A percentile compares a stretch with the other conserved stretches of the same genome.
These are phyloP conservation scores for Lithobates pipiens DNA, from an alignment of 2,797 vertebrate genomes.

Conservation along the genomic window DNA sequence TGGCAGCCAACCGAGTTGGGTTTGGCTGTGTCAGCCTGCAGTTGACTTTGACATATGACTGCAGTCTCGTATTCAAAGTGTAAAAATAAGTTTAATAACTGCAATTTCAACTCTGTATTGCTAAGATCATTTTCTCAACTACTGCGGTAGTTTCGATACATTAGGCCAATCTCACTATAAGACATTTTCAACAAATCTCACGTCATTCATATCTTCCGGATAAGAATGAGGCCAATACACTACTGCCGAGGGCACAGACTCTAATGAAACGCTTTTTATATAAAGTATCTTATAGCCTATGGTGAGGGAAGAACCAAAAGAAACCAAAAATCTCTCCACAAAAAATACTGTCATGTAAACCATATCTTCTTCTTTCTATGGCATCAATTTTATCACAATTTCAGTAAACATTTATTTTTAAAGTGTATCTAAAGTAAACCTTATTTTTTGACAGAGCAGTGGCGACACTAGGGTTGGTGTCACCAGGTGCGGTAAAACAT, in stretches of 20 bases:
- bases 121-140: slow-evolving; percentile 18
- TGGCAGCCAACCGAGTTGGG: slow-evolving; percentile 37
- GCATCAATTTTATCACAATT: too few species aligned
- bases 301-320: too few species aligned
- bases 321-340: too few species aligned
- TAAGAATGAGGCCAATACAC: background rate
- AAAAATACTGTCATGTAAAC: too few species aligned
- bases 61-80: slow-evolving; percentile 32
- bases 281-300: background rate
- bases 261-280: background rate
- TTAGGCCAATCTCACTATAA: background rate
- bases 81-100: slow-evolving; percentile 48
- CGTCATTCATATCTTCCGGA: background rate
- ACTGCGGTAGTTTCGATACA: background rate
- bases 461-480: too few species aligned
- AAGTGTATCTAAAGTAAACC: too few species aligned
- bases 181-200: slow-evolving; percentile 5
- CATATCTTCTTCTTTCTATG: too few species aligned
- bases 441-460: too few species aligned
- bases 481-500: too few species aligned
- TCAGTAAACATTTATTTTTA: too few species aligned
- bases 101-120: slow-evolving; percentile 34
- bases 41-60: slow-evolving; percentile 50
- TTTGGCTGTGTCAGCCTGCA: slow-evolving; percentile 21
- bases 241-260: background rate